Percentiles rank a stretch among this genome's conserved stretches.
Conservation (phyloP, 1,140 invertebrate genomes). For the Leptoteleia sp. region DNA sequence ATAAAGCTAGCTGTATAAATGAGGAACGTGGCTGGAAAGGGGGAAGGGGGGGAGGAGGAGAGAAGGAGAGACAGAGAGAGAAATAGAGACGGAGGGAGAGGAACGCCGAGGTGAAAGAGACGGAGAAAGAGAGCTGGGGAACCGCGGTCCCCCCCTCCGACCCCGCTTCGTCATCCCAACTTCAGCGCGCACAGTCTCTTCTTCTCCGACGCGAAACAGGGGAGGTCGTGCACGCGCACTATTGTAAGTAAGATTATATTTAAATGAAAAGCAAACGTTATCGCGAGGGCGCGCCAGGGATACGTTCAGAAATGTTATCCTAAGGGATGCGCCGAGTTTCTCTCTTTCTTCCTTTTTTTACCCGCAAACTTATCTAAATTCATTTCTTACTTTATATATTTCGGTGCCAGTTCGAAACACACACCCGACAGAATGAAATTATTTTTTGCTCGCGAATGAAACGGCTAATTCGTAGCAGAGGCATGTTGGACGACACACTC, state of each 20-base stretch:
- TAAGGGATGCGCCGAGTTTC: conserved; percentile 37
- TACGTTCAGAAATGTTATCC: conserved; percentile 54
- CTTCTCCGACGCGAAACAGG: conserved; percentile 34
- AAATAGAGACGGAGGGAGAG: too few species aligned
- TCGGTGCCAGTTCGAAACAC: conserved; percentile 46
- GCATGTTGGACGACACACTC: too few species aligned
- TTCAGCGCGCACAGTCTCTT: not conserved
- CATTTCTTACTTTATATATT: conserved; percentile 42
- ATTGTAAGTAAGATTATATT: conserved; percentile 71
- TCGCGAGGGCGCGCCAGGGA: conserved; percentile 43
- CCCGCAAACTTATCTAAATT: conserved; percentile 51
- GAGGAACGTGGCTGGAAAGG: too few species aligned
- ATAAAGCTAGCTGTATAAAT: too few species aligned
- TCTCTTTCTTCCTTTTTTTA: conserved; percentile 34
- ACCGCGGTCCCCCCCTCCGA: conserved; percentile 1
- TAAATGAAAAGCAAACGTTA: conserved; percentile 73
- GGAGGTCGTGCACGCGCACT: conserved; percentile 58
- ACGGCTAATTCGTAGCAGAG: too few species aligned
- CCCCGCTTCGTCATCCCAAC: too few species aligned
- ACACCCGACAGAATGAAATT: conserved; percentile 34
- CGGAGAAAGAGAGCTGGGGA: too few species aligned
- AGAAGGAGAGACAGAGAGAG: too few species aligned
- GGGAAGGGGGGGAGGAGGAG: too few species aligned
- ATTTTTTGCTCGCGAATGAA: conserved; percentile 6
- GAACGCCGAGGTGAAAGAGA: too few species aligned